Conservation (phyloP, 30 jellyfish, hydroid and myxozoan genomes). For the Nemopilema nomurai region DNA sequence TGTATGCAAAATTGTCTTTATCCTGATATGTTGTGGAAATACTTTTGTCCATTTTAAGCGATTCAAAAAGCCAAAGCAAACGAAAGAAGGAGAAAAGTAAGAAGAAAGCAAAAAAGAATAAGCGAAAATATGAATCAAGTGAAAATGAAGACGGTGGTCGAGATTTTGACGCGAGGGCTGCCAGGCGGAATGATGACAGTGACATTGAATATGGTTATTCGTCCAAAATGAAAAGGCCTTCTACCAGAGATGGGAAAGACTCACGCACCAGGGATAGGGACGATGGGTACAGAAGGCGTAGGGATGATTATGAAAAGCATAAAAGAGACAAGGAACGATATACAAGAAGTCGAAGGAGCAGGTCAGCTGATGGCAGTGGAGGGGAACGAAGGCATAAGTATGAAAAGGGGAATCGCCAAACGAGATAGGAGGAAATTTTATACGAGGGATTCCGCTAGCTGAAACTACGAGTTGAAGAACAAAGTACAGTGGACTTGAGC, state of each 20-base stretch:
- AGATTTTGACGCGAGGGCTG: not conserved
- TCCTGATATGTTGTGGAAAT: too few relatives aligned
- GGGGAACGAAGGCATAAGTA: not conserved
- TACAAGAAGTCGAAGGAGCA: not conserved
- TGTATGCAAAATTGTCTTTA: too few relatives aligned
- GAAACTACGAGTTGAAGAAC: not conserved
- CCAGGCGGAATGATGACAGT: not conserved
- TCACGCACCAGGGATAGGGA: not conserved
- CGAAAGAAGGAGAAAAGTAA: conserved; percentile 31
- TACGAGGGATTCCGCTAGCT: not conserved
- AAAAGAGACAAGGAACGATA: not conserved
- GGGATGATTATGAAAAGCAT: not conserved
- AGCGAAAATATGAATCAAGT: conserved; percentile 32
- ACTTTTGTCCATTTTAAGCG: not conserved
- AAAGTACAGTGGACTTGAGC: not conserved
- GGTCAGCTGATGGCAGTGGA: not conserved
- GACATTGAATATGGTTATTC: not conserved
- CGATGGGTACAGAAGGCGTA: not conserved
- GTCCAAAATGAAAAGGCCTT: not conserved
- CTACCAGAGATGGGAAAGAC: not conserved
- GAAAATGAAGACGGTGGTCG: conserved; percentile 24
- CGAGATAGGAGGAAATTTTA: not conserved
- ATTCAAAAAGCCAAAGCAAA: conserved; percentile 24
- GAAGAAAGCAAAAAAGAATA: conserved; percentile 25
- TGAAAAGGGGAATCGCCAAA: not conserved